Evolutionary conservation across 2,888 invertebrate species (phyloP), one percentile per base, ranked within the genome.

Genomic region (Leptura quadrifasciata): DNA sequence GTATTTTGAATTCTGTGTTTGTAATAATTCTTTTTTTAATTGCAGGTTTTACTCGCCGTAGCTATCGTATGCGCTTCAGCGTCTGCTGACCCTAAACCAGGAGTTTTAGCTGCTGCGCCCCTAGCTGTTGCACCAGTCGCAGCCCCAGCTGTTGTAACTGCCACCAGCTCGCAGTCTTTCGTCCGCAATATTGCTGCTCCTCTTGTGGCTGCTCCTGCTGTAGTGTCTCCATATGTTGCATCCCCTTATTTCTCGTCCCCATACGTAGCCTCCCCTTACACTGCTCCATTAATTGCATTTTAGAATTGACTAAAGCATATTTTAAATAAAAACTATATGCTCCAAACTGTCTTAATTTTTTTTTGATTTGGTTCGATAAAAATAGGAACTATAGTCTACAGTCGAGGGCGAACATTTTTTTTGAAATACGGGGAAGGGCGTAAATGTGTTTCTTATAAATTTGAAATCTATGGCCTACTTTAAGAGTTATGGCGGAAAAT

Each of bases 161-260:
- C 93, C 0, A 91, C 92, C 83, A 93, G 93, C 87, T 92, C 92
- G 9, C 93, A 94, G 86, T 92, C 92, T 76, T 87, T 93, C 82
- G 90, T 93, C 27, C 90, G 93, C 80, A 92, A 93, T 85, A 86
- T 88, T 17, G 47, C 47, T 12, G 81, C 80, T 88, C 91, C 80
- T 89, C 88, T 57, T 64, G 87, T 88, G 27, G 89, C 90, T 65
- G 84, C 81, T 52, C 86, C 83, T 1, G 91, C 92, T 2, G 74
- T 78, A 10, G 65, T 80, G 74, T 54, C 85, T 12, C 87, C 88
- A 4, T 85, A 88, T 5, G 86, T 88, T 24, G 69, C 70, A 0
- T 18, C 69, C 3, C 52, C 65, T 15, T 65, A 65, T 27, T 47
- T 58, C 8, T 15, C 58, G 0, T 58, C 58, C 6, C 58, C 58